phyloP scores from a whole-genome alignment of 2,797 vertebrate genomes.

The Sebastes glaucus region DNA sequence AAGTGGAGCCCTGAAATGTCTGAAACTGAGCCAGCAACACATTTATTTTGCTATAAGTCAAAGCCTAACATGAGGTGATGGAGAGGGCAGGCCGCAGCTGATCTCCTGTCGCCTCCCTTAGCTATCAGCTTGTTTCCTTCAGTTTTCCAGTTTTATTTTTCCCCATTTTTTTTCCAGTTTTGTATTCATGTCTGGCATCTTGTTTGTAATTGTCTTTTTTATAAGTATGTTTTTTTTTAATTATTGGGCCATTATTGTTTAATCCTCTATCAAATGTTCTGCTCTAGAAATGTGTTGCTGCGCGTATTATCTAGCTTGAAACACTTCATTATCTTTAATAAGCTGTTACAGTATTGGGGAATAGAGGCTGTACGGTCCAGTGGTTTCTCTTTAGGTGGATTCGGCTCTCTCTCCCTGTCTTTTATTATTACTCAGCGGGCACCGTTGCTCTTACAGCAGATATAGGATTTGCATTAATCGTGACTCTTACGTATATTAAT shows the following conservation, averaged over 20 bases:
- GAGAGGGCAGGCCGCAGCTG: neutral
- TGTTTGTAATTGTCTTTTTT: constrained; percentile 7
- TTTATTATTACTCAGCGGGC: constrained; percentile 33
- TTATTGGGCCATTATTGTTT: constrained; percentile 3
- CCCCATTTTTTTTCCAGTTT: neutral
- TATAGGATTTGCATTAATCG: constrained; percentile 41
- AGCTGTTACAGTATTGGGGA: constrained; percentile 32
- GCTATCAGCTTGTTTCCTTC: neutral
- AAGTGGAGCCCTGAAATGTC: neutral
- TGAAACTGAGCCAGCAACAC: neutral
- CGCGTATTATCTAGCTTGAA: constrained; percentile 35
- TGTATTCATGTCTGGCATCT: neutral
- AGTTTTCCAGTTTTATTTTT: neutral
- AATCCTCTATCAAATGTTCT: neutral
- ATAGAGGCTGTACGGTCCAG: constrained; percentile 47
- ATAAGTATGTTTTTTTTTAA: neutral
- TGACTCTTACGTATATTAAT: constrained; percentile 37
- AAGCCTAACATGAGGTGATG: constrained; percentile 14
- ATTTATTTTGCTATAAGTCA: neutral
- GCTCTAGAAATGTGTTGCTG: constrained; percentile 9
- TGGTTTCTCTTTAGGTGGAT: constrained; percentile 52
- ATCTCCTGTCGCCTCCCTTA: neutral
- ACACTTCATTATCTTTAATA: constrained; percentile 61
- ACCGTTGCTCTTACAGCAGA: constrained; percentile 12
- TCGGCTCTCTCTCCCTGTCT: constrained; percentile 8